Evolutionary conservation across 2,113 vertebrate genomes (phyloP), one percentile per base, ranked within the genome.

Genomic region (Corvus cornix): DNA sequence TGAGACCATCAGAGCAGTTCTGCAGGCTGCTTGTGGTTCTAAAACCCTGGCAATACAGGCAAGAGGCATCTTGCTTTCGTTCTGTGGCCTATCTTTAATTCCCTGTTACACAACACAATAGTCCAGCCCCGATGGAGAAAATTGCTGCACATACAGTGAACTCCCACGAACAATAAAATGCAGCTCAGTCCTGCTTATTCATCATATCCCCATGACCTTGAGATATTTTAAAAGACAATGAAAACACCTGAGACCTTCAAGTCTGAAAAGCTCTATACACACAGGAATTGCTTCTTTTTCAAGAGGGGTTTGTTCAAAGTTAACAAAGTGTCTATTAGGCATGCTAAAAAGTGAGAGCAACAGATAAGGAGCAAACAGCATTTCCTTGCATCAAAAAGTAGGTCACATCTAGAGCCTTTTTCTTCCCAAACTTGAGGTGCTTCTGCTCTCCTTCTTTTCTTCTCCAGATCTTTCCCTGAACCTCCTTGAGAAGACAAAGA

Each of bases 211-310:
- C 15, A 19, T 48, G 63, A 83, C 88, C 93, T 48, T 94, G 70
- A 62, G 49, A 33, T 74, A 33, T 84, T 92, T 70, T 63, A 80
- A 86, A 89, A 93, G 55, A 81, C 76, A 82, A 48, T 74, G n/a
- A 82, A 83, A 97, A 66, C 83, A 90, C 80, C 76, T 53, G 83
- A 96, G 82, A 89, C 43, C 23, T 80, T 59, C 30, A 43, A 28
- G 46, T 52, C 86, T 88, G 80, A 90, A 95, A 80, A 93, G 76
- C 55, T 70, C 44, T 64, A 2, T 35, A 53, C 52, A 72, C 37
- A 24, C 22, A 72, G 59, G 68, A 66, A 92, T 66, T 1, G 0
- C 28, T 55, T 56, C 11, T 58, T 87, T 78, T 63, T 53, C 51
- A 60, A 80, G 28, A 84, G 39, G 43, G 17, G 23, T 88, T 90